Evolutionary conservation across 2,888 invertebrate species (phyloP), one percentile per base, ranked within the genome.

Genomic region (Galerucella calmariensis): DNA sequence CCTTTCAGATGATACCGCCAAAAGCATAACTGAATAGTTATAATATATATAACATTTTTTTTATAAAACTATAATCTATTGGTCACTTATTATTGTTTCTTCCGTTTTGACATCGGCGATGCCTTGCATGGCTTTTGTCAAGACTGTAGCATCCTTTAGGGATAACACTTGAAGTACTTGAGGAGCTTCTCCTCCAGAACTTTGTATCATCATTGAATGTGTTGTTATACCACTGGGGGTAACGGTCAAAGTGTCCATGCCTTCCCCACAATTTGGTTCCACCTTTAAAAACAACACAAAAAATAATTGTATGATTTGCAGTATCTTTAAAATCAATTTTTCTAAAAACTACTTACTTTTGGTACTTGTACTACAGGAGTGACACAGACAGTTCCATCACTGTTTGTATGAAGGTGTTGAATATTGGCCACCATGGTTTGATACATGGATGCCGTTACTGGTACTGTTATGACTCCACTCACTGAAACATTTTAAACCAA

Each of bases 351-450:
- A 77, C 78, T 81, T 82, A 87, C 87, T 84, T 88, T 88, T 70
- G 88, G 93, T 88, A 95, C 95, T 91, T 95, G 94, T 82, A 94
- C 92, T 89, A 95, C 93, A 82, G 94, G 95, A 77, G 94, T 92
- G 75, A 95, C 92, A 89, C 95, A 95, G 83, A 95, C 94, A 65
- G 93, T 92, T 83, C 94, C 95, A 87, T 95, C 95, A 82, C 91
- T 91, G 80, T 90, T 91, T 68, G 91, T 90, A 82, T 92, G 92
- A 80, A 94, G 90, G 85, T 92, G 92, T 87, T 95, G 94, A 87
- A 96, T 95, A 87, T 95, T 95, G 72, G 97, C 95, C 85, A 97
- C 95, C 91, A 97, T 97, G 75, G 96, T 95, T 89, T 98, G 97
- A 90, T 98, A 98, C 94, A 98, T 96, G 77, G 96, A 95, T 74